A percentile compares a stretch with the other conserved stretches of the same genome.
phyloP scores from a whole-genome alignment of 2,797 vertebrate genomes.

The Nyctalus aviator region DNA sequence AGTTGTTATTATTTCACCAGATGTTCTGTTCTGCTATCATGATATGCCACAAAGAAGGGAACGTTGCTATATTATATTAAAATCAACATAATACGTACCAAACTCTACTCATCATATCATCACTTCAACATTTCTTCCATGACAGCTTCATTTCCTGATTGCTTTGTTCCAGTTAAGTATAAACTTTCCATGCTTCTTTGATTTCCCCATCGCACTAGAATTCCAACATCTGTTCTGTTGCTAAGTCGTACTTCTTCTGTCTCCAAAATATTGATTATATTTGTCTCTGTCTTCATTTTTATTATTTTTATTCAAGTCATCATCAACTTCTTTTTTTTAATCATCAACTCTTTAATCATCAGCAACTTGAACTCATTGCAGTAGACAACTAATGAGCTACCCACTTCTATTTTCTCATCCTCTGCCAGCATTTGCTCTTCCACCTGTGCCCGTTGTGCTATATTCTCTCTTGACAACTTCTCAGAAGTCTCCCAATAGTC shows the following conservation, averaged over 20 bases:
- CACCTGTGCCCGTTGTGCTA: neutral
- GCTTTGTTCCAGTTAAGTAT: neutral
- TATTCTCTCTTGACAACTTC: neutral
- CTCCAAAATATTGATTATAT: constrained; percentile 48
- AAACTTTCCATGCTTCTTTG: neutral
- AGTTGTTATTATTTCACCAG: neutral
- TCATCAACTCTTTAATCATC: neutral
- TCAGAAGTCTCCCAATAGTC: neutral
- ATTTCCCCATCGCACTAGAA: neutral
- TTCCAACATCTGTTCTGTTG: neutral
- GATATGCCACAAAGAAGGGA: neutral
- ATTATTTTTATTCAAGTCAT: neutral
- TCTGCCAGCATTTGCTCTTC: neutral
- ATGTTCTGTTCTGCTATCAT: neutral
- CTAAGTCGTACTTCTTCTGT: neutral
- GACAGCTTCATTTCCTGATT: neutral
- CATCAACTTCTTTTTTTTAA: neutral
- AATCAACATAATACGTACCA: neutral
- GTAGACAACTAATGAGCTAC: neutral
- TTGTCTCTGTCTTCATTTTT: constrained; percentile 13
- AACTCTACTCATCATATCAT: neutral
- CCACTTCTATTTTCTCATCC: neutral
- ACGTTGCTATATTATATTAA: constrained; percentile 24
- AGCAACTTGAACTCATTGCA: neutral
- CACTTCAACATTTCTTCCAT: neutral